These are phyloP conservation scores for Drosophila dives DNA, from an alignment of 2,888 invertebrate species.

Conservation along the genomic window DNA sequence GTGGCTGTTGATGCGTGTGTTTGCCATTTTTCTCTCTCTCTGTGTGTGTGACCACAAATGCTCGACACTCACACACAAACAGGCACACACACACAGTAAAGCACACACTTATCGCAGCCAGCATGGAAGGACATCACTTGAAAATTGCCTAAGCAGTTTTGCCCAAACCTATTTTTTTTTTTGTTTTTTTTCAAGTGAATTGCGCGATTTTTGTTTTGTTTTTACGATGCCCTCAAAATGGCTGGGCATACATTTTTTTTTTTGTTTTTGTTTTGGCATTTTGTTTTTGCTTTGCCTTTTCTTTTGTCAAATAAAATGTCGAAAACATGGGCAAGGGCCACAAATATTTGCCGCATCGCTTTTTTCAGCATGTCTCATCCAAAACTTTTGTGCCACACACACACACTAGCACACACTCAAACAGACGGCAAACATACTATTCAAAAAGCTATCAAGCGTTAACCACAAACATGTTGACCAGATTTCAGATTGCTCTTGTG, in stretches of 20 bases:
- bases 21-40: conserved; percentile 2
- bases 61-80: conserved; percentile 48
- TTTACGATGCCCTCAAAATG: conserved; percentile 61
- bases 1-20: conserved; percentile 49
- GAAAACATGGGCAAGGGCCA: conserved; percentile 35
- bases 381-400: conserved; percentile 56
- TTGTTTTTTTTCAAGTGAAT: conserved; percentile 40
- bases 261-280: conserved; percentile 24
- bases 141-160: conserved; percentile 81
- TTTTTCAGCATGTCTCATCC: conserved; percentile 48
- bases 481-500: conserved; percentile 45
- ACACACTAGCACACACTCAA: neutral
- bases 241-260: conserved; percentile 37
- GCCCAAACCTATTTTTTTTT: conserved; percentile 12
- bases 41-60: conserved; percentile 20
- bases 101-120: conserved; percentile 66
- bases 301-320: conserved; percentile 52
- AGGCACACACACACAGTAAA: conserved; percentile 15
- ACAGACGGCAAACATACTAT: conserved; percentile 44
- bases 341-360: conserved; percentile 48
- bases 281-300: conserved; percentile 15
- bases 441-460: conserved; percentile 71
- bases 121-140: conserved; percentile 76
- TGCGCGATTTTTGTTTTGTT: conserved; percentile 58
- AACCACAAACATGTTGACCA: conserved; percentile 74